A percentile compares a stretch with the other conserved stretches of the same genome.
phyloP scores from a whole-genome alignment of 2,113 vertebrate species.

The Tringa solitaria region DNA sequence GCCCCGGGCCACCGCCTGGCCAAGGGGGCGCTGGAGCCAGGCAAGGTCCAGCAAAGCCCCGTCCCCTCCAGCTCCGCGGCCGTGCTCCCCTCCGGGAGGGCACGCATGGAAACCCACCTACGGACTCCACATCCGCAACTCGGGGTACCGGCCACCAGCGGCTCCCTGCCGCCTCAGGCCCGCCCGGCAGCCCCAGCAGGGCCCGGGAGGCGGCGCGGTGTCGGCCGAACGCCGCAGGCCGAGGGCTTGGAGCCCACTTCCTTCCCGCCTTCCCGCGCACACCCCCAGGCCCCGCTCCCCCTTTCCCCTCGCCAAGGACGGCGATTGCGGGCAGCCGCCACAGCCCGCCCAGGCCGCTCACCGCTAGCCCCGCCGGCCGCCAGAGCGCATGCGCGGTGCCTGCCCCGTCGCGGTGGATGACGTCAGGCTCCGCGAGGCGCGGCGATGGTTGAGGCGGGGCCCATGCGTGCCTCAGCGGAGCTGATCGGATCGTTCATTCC shows the following conservation, averaged over 20 bases:
- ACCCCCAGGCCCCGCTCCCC: background rate
- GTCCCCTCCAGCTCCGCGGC: background rate
- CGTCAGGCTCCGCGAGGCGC: background rate
- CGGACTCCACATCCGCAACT: background rate
- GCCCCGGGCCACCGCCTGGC: background rate
- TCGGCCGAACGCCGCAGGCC: background rate
- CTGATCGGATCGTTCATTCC: fast-evolving
- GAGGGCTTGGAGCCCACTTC: background rate
- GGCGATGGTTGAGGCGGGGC: too few relatives aligned
- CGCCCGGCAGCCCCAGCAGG: too few relatives aligned
- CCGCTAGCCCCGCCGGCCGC: background rate
- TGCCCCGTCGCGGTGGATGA: background rate
- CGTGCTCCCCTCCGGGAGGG: background rate
- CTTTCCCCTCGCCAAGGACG: background rate
- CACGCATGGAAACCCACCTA: background rate
- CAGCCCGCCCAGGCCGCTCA: too few relatives aligned
- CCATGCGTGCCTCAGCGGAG: fast-evolving
- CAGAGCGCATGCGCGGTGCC: background rate
- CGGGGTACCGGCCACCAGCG: too few relatives aligned
- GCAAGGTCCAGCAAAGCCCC: background rate
- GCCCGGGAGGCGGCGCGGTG: background rate
- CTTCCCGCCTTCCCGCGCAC: fast-evolving
- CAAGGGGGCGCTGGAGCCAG: background rate
- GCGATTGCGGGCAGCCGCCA: too few relatives aligned
- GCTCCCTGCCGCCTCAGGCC: background rate